Base-by-base conservation (phyloP, 64 coral and sea anemone species). In the Montipora capricornis region DNA sequence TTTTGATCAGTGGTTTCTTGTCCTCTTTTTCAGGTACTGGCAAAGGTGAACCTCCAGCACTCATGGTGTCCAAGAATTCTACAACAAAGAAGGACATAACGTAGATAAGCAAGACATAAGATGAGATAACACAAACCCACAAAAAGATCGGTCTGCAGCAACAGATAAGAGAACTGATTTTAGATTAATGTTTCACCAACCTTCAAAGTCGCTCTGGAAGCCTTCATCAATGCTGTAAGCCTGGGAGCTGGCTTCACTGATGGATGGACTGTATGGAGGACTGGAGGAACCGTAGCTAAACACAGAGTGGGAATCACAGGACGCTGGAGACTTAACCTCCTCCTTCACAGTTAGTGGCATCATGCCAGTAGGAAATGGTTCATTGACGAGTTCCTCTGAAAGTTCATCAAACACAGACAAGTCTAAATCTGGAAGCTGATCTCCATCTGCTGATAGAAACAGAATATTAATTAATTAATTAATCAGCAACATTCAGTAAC, bases 351-450 rank as follows among this genome's bases (percentile, higher is more conserved):
- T 47, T 45, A 14, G 15, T 68, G 44, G 13, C 0, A 12, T 20
- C 11, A 82, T 0, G 1, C 13, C 26, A 44, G 37, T 6, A 9
- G 19, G 58, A 16, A 12, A 86, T 9, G 2, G 44, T 73, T 86
- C 66, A 8, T 16, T 46, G 2, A 61, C 13, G 1, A 50, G 3
- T 3, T 86, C 82, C 9, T 86, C 82, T 20, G 37, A 62, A 4
- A 86, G 20, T 9, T 92, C 50, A 22, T 92, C 79, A 75, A 92
- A 85, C 13, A 92, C 44, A 15, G 68, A 77, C 14, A 66, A 16
- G 73, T 92, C 90, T 14, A 66, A 16, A 57, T 92, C 90, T 14
- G 90, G 90, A 15, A 45, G 4, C 16, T 91, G 67, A 19, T 82
- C 89, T 59, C 58, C 37, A 60, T 80, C 88, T 90, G 64, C 75